These are phyloP conservation scores for Thunnus albacares DNA, from an alignment of 2,797 vertebrate species.

Conservation along the genomic window DNA sequence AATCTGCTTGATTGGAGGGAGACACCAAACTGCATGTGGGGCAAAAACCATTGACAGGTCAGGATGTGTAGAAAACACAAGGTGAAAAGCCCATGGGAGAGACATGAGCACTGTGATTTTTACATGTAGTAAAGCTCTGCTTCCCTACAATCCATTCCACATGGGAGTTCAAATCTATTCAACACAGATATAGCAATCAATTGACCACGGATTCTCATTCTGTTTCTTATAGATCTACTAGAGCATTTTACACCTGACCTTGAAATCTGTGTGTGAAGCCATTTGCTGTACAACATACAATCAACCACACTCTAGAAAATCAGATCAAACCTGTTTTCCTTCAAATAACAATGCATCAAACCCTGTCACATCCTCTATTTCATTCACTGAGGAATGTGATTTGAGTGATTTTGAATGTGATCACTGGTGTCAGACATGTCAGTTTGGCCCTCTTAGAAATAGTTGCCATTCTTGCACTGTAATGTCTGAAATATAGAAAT, in stretches of 20 bases:
- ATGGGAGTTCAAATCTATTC: slow-evolving; percentile 34
- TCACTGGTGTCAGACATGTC: slow-evolving; percentile 18
- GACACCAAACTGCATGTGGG: slow-evolving; percentile 28
- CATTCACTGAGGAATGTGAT: slow-evolving; percentile 3
- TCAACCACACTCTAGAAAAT: slow-evolving; percentile 20
- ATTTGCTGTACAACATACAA: neutral
- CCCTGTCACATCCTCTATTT: neutral
- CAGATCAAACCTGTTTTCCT: neutral
- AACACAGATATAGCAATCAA: slow-evolving; percentile 30
- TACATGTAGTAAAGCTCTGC: neutral
- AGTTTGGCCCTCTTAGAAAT: slow-evolving; percentile 17
- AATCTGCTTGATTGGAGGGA: slow-evolving; percentile 11
- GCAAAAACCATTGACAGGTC: slow-evolving; percentile 45
- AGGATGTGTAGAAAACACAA: neutral
- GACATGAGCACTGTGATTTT: neutral
- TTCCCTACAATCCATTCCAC: slow-evolving; percentile 5
- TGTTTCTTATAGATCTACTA: slow-evolving; percentile 10
- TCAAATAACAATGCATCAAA: neutral
- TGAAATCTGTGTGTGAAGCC: slow-evolving; percentile 27
- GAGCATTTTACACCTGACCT: slow-evolving; percentile 28
- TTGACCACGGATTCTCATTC: slow-evolving; percentile 17
- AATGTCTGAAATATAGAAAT: slow-evolving; percentile 46
- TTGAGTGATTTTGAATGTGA: slow-evolving; percentile 24
- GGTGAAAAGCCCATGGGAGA: neutral
- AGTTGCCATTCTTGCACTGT: slow-evolving; percentile 18